Conservation (phyloP, 2,113 vertebrate genomes). For the Paramormyrops kingsleyae region DNA sequence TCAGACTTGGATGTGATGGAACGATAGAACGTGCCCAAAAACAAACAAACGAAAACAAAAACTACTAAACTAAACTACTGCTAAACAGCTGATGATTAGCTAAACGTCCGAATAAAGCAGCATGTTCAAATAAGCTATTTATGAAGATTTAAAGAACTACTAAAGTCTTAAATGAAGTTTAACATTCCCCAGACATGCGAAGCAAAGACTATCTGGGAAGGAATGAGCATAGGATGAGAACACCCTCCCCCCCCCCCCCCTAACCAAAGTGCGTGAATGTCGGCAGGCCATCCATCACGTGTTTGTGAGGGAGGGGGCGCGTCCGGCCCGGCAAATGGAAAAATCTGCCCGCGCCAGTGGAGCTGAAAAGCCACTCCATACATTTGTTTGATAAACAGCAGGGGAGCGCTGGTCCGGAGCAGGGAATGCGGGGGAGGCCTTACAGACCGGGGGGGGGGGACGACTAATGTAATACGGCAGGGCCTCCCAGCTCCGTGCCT, state of each 20-base stretch:
- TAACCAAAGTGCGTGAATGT: not conserved
- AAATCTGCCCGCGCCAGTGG: conserved; percentile 59
- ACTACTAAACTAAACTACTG: too few species aligned
- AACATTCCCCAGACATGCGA: not conserved
- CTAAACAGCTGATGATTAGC: not conserved
- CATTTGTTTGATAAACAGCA: conserved; percentile 63
- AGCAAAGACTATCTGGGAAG: not conserved
- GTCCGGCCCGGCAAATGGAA: conserved; percentile 51
- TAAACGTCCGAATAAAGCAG: not conserved
- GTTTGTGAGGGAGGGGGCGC: conserved; percentile 43
- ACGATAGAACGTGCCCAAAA: not conserved
- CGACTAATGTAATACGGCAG: not conserved
- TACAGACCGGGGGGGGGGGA: not conserved
- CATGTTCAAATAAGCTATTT: not conserved
- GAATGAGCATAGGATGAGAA: not conserved
- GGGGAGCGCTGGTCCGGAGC: not conserved
- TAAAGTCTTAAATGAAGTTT: not conserved
- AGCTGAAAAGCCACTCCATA: conserved; percentile 61
- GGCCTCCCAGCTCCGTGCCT: not conserved
- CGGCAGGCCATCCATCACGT: conserved; percentile 17
- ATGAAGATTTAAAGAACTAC: not conserved
- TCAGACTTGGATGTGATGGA: not conserved
- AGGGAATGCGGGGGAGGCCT: not conserved
- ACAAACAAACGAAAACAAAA: not conserved
- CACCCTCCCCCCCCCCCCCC: not conserved